Conservation (phyloP, 2,888 invertebrate genomes). For the Trissonchulus sp. region DNA sequence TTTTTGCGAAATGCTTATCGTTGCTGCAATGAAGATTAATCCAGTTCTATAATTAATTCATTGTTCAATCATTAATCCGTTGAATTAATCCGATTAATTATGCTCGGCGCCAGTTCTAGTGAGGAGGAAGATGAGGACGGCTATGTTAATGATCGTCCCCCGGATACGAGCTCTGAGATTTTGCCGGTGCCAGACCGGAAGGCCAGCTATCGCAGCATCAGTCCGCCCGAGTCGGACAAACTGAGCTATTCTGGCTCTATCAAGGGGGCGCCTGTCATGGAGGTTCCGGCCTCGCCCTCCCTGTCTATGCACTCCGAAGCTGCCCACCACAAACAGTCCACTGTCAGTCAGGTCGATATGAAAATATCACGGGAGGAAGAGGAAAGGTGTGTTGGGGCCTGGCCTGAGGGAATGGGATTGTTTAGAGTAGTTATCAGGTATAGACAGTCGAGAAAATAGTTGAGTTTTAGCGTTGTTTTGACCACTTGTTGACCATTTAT, state of each 20-base stretch:
- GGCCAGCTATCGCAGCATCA: conserved; percentile 26
- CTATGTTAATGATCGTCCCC: conserved; percentile 35
- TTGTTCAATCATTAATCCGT: too few relatives aligned
- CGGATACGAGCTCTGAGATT: conserved; percentile 6
- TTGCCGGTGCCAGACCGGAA: conserved; percentile 16
- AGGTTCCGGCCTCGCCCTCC: conserved; percentile 16
- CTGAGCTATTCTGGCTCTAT: conserved; percentile 19
- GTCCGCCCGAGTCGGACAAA: conserved; percentile 27
- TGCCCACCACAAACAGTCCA: not conserved
- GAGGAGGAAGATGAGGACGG: conserved; percentile 51
- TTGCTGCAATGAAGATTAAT: too few relatives aligned
- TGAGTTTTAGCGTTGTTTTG: too few relatives aligned
- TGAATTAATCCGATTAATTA: too few relatives aligned
- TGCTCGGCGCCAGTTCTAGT: conserved; percentile 52
- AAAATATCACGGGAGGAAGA: conserved; percentile 47
- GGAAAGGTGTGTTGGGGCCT: too few relatives aligned
- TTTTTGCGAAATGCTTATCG: too few relatives aligned
- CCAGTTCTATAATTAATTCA: too few relatives aligned
- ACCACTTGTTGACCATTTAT: too few relatives aligned
- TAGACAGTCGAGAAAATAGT: too few relatives aligned
- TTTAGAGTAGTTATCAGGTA: too few relatives aligned
- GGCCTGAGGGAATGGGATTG: too few relatives aligned
- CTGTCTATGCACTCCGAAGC: conserved; percentile 16
- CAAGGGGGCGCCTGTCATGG: not conserved
- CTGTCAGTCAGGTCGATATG: conserved; percentile 23